phyloP scores from a whole-genome alignment of 2,888 invertebrate genomes.

The Neoscelio sp. region DNA sequence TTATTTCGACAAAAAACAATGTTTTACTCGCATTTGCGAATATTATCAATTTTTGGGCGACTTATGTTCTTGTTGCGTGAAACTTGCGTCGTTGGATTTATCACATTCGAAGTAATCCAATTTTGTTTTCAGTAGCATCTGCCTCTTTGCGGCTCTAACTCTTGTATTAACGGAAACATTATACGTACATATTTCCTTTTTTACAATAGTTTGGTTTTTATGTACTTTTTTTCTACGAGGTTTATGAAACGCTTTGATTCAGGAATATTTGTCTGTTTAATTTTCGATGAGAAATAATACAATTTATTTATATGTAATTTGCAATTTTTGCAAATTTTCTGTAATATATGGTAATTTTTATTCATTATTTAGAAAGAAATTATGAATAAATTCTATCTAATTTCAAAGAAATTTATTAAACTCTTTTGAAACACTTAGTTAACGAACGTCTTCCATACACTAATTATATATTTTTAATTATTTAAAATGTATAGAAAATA shows the following conservation, averaged over 20 bases:
- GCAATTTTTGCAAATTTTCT: too few species aligned
- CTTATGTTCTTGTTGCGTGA: constrained; percentile 16
- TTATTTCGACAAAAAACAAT: background rate
- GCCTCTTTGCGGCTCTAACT: constrained; percentile 10
- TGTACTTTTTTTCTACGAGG: background rate
- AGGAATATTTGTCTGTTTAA: too few species aligned
- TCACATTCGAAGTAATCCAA: constrained; percentile 40
- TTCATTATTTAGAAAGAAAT: too few species aligned
- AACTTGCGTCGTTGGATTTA: constrained; percentile 28
- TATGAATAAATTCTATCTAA: too few species aligned
- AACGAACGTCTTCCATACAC: too few species aligned
- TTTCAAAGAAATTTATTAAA: too few species aligned
- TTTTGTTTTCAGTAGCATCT: constrained; percentile 34
- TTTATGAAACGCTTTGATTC: constrained; percentile 12
- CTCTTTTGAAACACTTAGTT: too few species aligned
- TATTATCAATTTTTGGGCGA: constrained; percentile 7
- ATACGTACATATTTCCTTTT: constrained; percentile 22
- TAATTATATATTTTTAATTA: too few species aligned
- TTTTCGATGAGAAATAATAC: too few species aligned
- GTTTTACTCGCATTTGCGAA: constrained; percentile 14
- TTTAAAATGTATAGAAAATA: too few species aligned
- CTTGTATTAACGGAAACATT: constrained; percentile 17
- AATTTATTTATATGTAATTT: too few species aligned
- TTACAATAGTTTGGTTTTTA: constrained; percentile 9
- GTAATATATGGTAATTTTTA: too few species aligned